A percentile compares a stretch with the other conserved stretches of the same genome.
Evolutionary conservation across 2,113 vertebrate genomes (phyloP).

Genomic region (Saimiri boliviensis): DNA sequence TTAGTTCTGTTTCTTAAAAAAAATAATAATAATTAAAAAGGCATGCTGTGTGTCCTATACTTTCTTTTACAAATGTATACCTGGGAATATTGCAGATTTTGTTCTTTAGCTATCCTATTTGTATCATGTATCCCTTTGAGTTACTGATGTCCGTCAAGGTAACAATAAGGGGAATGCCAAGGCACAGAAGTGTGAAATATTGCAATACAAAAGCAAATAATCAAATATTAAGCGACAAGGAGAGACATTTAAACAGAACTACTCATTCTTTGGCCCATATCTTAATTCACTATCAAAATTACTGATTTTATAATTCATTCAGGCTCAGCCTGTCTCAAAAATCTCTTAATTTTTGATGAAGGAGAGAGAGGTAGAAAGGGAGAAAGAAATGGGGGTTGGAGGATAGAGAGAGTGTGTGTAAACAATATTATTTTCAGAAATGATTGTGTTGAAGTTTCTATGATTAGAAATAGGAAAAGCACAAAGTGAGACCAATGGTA

Average conservation of each 20-base stretch:
- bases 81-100: neutral
- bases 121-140: neutral
- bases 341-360: neutral
- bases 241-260: neutral
- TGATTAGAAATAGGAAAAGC: conserved; percentile 59
- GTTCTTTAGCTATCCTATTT: neutral
- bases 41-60: neutral
- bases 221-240: neutral
- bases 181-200: neutral
- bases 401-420: neutral
- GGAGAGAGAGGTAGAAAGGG: neutral
- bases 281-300: conserved; percentile 1
- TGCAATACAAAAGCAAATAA: neutral
- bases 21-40: neutral
- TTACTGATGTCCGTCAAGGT: neutral
- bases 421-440: neutral
- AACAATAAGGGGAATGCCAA: neutral
- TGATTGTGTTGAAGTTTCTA: conserved; percentile 56
- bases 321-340: neutral
- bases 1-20: neutral
- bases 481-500: conserved; percentile 32
- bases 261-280: neutral
- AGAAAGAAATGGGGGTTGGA: neutral
- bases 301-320: neutral
- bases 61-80: neutral